Conservation (phyloP, 1,140 invertebrate species). For the Eriosoma lanigerum region DNA sequence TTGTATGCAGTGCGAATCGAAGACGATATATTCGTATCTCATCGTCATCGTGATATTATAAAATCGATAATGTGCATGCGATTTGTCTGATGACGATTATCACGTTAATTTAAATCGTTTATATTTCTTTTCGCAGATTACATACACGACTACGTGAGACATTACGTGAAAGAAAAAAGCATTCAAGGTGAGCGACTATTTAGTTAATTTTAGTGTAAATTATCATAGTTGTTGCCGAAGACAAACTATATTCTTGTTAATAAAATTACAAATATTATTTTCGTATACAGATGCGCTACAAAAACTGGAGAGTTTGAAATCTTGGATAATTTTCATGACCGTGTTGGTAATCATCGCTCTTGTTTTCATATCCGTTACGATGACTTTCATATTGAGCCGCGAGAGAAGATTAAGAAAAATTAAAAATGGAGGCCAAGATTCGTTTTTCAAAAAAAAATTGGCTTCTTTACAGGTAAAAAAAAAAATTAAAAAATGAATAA, state of each 20-base stretch:
- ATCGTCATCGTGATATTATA: background rate
- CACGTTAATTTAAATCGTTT: background rate
- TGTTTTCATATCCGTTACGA: slow-evolving; percentile 24
- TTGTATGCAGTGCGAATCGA: background rate
- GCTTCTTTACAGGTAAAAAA: slow-evolving; percentile 34
- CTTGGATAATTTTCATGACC: slow-evolving; percentile 17
- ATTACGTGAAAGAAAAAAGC: slow-evolving; percentile 21
- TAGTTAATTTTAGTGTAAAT: background rate
- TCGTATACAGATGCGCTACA: background rate
- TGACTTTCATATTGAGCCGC: slow-evolving; percentile 29
- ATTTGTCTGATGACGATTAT: background rate
- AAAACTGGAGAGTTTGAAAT: slow-evolving; percentile 28
- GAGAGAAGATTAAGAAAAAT: slow-evolving; percentile 18
- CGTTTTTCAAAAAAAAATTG: slow-evolving; percentile 44
- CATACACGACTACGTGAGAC: slow-evolving; percentile 39
- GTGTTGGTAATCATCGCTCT: slow-evolving; percentile 19
- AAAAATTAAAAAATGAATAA: background rate
- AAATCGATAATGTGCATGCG: background rate
- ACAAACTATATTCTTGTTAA: too few species aligned
- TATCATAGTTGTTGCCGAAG: too few species aligned
- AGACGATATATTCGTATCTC: background rate
- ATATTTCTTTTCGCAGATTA: slow-evolving; percentile 13
- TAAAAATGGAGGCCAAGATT: slow-evolving; percentile 23
- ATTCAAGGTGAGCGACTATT: background rate
- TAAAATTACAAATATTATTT: background rate